These are phyloP conservation scores for Dendronephthya gigantea DNA, from an alignment of 64 coral and sea anemone genomes.

Conservation along the genomic window DNA sequence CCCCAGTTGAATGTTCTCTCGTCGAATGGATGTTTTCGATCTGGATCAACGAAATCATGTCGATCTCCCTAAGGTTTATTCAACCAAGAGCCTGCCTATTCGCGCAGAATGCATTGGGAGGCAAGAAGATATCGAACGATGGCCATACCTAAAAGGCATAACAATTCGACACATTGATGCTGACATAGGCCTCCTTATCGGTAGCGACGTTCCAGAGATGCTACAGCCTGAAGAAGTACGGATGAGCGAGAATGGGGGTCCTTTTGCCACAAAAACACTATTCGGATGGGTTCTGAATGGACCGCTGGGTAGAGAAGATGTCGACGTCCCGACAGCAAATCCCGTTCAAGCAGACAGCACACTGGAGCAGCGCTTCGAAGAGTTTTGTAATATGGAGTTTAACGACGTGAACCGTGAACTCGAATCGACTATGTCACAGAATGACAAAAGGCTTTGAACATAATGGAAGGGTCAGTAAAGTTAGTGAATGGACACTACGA, in stretches of 20 bases:
- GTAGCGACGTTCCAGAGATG: slow-evolving; percentile 3
- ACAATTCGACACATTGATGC: not conserved
- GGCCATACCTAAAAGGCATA: not conserved
- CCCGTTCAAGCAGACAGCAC: slow-evolving; percentile 7
- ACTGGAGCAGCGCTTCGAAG: slow-evolving; percentile 43
- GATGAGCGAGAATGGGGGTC: not conserved
- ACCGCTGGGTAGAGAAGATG: slow-evolving; percentile 22
- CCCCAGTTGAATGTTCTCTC: not conserved
- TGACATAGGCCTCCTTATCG: not conserved
- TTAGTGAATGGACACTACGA: not conserved
- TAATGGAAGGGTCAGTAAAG: not conserved
- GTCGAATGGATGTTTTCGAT: slow-evolving; percentile 25
- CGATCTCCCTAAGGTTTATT: slow-evolving; percentile 34
- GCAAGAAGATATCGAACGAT: slow-evolving; percentile 18
- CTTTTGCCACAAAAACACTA: not conserved
- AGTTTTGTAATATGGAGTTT: slow-evolving; percentile 48
- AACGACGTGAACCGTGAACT: slow-evolving; percentile 29
- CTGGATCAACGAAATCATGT: slow-evolving; percentile 29
- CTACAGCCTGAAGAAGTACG: not conserved
- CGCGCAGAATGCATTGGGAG: not conserved
- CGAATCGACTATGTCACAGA: slow-evolving; percentile 25
- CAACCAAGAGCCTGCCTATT: slow-evolving; percentile 43
- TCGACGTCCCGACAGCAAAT: slow-evolving; percentile 2
- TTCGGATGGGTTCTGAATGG: slow-evolving; percentile 38
- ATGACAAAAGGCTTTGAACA: slow-evolving; percentile 27